Evolutionary conservation across 2,113 vertebrate species (phyloP).

Genomic region (Oreochromis aureus): DNA sequence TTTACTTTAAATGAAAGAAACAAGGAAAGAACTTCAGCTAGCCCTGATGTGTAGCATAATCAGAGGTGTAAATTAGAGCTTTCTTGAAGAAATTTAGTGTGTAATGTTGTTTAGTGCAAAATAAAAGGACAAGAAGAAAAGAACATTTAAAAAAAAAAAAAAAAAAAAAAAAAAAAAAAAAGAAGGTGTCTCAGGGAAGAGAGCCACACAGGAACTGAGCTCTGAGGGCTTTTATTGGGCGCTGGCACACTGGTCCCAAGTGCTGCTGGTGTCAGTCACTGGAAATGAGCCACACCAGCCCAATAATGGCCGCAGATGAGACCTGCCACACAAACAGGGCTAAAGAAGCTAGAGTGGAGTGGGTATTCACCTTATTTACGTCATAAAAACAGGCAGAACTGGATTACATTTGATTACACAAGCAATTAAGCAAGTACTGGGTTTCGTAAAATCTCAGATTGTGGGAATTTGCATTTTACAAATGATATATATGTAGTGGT

Average conservation of each 20-base stretch:
- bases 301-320: accelerated
- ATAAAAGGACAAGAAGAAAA: not conserved
- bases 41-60: not conserved
- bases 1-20: not conserved
- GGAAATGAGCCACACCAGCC: not conserved
- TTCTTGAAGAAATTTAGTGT: not conserved
- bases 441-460: not conserved
- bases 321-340: not conserved
- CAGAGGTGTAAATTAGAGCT: not conserved
- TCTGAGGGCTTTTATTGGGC: not conserved
- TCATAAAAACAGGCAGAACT: not conserved
- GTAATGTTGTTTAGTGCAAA: not conserved
- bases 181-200: not conserved
- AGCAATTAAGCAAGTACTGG: not conserved
- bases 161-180: too few species aligned
- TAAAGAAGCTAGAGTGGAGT: not conserved
- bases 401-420: not conserved
- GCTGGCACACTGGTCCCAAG: not conserved
- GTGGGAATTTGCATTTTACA: not conserved
- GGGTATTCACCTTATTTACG: not conserved
- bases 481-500: not conserved
- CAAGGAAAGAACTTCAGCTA: not conserved
- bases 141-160: not conserved
- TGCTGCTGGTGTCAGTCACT: not conserved
- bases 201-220: not conserved